Evolutionary conservation across 2,888 invertebrate species (phyloP).

Genomic region (Digitonthophagus gazella): DNA sequence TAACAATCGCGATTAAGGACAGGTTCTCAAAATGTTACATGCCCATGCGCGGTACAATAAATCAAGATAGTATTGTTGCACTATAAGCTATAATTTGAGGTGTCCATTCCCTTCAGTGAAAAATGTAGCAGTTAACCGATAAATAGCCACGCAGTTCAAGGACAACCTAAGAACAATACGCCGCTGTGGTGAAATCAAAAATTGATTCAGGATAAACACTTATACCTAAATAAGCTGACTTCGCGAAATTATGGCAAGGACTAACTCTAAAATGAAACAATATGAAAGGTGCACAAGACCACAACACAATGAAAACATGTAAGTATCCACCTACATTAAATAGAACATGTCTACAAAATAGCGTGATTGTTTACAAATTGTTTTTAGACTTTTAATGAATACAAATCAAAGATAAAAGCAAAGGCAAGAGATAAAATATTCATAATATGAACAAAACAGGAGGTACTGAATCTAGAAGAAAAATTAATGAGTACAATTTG

Average conservation of each 20-base stretch:
- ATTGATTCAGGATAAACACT: neutral
- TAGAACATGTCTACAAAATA: too few species aligned
- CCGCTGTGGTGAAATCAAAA: neutral
- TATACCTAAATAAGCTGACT: neutral
- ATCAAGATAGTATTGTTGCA: too few species aligned
- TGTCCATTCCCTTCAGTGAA: too few species aligned
- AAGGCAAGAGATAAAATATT: neutral
- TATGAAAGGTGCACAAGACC: neutral
- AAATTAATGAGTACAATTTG: too few species aligned
- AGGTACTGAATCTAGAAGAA: neutral
- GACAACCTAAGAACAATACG: neutral
- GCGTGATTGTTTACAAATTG: too few species aligned
- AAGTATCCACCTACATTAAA: too few species aligned
- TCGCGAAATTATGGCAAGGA: neutral
- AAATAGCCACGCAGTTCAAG: neutral
- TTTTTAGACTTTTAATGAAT: conserved; percentile 1
- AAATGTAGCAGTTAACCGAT: too few species aligned
- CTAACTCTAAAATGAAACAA: neutral
- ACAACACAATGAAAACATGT: neutral
- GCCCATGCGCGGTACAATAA: neutral
- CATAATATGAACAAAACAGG: neutral
- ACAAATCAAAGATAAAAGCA: neutral
- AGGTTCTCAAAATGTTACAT: neutral
- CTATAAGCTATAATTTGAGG: too few species aligned
- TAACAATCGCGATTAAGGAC: neutral